These are phyloP conservation scores for Onychostruthus taczanowskii DNA, from an alignment of 2,113 vertebrate genomes.

Conservation along the genomic window DNA sequence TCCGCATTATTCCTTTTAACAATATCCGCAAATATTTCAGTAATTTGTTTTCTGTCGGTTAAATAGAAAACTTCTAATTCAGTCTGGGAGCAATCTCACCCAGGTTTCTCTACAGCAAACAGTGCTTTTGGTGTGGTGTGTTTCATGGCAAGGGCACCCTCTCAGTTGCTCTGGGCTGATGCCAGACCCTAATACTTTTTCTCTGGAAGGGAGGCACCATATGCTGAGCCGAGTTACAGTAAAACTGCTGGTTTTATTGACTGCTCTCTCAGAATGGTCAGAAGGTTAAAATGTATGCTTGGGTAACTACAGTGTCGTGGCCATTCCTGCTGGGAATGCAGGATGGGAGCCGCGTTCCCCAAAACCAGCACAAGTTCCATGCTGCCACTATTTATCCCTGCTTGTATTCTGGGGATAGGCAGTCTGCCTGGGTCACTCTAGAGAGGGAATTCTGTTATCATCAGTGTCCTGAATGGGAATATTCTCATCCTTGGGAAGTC, in stretches of 20 bases:
- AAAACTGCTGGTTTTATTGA: neutral
- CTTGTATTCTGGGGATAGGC: neutral
- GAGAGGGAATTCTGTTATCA: neutral
- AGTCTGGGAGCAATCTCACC: neutral
- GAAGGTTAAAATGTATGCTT: neutral
- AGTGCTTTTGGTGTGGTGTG: neutral
- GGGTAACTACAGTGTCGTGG: neutral
- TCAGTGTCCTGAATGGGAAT: neutral
- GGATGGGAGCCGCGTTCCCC: accelerated
- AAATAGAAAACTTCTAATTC: neutral
- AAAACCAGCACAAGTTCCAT: neutral
- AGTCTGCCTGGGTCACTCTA: neutral
- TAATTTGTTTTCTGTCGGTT: conserved; percentile 12
- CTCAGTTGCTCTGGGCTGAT: neutral
- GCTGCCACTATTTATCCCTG: neutral
- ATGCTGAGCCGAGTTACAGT: neutral
- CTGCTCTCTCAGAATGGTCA: neutral
- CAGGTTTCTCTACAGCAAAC: neutral
- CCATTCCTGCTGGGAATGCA: neutral
- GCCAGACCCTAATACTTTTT: neutral
- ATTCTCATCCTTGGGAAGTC: neutral
- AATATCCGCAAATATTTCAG: conserved; percentile 23
- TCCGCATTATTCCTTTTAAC: conserved; percentile 34
- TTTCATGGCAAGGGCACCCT: neutral
- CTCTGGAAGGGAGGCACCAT: neutral